Base-by-base conservation (phyloP, 2,113 vertebrate genomes). In the Pollachius pollachius region DNA sequence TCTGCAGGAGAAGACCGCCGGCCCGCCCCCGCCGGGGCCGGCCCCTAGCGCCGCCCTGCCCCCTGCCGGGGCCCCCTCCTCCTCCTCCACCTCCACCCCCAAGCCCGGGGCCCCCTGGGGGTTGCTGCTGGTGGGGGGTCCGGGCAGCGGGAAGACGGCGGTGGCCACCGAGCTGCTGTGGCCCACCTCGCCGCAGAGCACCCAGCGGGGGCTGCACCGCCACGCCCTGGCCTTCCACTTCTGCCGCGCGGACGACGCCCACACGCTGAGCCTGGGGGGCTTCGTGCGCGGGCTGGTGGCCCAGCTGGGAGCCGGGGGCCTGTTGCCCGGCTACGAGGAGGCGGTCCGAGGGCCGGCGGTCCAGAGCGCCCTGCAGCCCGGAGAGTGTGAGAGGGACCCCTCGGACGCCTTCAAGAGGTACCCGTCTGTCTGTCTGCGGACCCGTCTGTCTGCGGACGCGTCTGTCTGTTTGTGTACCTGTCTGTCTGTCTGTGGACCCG, bases 321-420 rank as follows among this genome's bases (percentile, higher is more conserved):
- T 96, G 17, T 79, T 99, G 82, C 94, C 86, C 16, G 96, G 94
- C 5, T 99, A 94, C 25, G 94, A 97, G 86, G 96, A 99, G 86
- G 96, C 94, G 84, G 92, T 99, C 34, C 91, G 92, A 21, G 95
- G 98, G 62, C 94, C 95, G 18, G 93, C 94, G 1, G 88, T 94
- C 73, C 96, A 98, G 71, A 94, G 87, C 77, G 79, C 94, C 13
- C 77, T 99, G 82, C 94, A 95, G 68, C 94, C 94, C 0, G 96
- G 96, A 6, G 95, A 99, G 70, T 97, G 96, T 17, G 97, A 99
- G 90, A 94, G 96, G 87, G 97, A 98, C 86, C 95, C 97, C 21
- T 92, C 94, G 0, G 97, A 99, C 92, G 94, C 95, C 0, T 98
- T 98, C 91, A 99, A 99, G 91, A 97, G 96, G 97, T 99, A 93